These are phyloP conservation scores for Cherax destructor DNA, from an alignment of 1,140 invertebrate genomes.

Conservation along the genomic window DNA sequence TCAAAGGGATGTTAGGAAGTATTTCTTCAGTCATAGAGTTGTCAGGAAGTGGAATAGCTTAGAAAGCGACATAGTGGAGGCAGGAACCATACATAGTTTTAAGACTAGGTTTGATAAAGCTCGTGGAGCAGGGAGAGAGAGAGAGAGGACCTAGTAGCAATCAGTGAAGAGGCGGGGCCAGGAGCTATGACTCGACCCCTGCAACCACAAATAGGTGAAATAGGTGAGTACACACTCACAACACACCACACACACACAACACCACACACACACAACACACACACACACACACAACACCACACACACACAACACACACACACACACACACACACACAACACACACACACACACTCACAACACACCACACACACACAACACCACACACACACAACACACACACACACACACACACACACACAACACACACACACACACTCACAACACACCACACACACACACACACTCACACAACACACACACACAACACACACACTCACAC, in stretches of 20 bases:
- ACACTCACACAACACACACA: conserved; percentile 12
- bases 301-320: conserved; percentile 20
- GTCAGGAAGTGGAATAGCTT: too few species aligned
- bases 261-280: conserved; percentile 14
- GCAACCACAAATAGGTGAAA: too few species aligned
- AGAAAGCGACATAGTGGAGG: too few species aligned
- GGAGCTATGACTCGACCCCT: too few species aligned
- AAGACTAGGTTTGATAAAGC: too few species aligned
- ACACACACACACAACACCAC: background rate
- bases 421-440: conserved; percentile 9
- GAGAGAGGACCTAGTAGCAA: too few species aligned
- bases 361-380: too few species aligned
- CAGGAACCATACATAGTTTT: too few species aligned
- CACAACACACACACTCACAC: conserved; percentile 1
- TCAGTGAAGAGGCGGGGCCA: too few species aligned
- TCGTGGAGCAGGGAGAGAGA: too few species aligned
- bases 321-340: conserved; percentile 12
- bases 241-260: conserved; percentile 20
- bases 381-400: conserved; percentile 20
- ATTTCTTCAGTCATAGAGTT: too few species aligned
- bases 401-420: conserved; percentile 13
- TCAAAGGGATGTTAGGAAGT: too few species aligned
- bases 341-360: conserved; percentile 9
- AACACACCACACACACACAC: conserved; percentile 20
- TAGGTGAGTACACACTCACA: background rate